Evolutionary conservation across 2,797 vertebrate genomes (phyloP), one percentile per base, ranked within the genome.

Genomic region (Lacerta agilis): DNA sequence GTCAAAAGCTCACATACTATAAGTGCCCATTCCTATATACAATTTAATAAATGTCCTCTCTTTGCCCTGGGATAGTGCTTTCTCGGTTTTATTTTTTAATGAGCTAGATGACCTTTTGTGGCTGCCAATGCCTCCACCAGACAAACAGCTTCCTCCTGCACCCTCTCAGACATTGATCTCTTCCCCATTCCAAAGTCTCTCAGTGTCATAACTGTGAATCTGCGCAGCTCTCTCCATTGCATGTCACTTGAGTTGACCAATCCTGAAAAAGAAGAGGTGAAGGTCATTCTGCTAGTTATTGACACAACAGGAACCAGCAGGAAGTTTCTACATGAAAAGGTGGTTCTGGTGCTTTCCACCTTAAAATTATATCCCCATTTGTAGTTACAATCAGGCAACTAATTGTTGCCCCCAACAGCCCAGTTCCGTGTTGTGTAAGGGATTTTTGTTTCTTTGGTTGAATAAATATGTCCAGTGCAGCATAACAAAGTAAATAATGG

Each of bases 211-310:
- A 98, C 88, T 94, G 95, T 49, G 49, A 49, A 49, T 49, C 49
- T 49, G 58, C 95, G 95, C 85, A 97, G 97, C 66, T 92, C 90
- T 86, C 64, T 95, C 98, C 97, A 97, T 66, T 49, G 11, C 3
- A 49, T 49, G 49, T 49, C 49, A 49, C 49, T 49, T 13, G 49
- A 49, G 49, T 49, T 49, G 3, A 49, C 3, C 3, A 90, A 93
- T 1, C n/a, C 82, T 71, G 82, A 18, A 71, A 69, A 2, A 66
- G 49, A 49, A 27, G 23, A 4, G 23, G 7, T 27, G 25, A 25
- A 77, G 9, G 13, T 43, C 25, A 13, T 77, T 45, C 2, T 45
- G 10, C 45, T 25, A 45, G 41, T 55, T 69, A 64, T 45, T 41
- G 45, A 41, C 29, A 20, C 0, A 18, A 38, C 72, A 75, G 72